These are phyloP conservation scores for Leptinotarsa texana DNA, from an alignment of 1,140 invertebrate genomes.

Conservation along the genomic window DNA sequence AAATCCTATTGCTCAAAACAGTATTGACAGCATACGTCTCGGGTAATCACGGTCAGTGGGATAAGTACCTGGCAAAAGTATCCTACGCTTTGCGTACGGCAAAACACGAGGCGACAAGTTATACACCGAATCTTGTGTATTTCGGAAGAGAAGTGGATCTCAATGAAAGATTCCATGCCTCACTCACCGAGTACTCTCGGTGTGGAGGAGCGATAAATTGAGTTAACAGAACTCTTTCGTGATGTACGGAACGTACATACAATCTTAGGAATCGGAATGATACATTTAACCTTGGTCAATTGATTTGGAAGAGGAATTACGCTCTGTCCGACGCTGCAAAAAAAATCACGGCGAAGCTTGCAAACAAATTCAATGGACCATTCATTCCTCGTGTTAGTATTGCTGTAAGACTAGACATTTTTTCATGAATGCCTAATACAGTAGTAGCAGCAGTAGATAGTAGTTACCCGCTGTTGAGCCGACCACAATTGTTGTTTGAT, in stretches of 20 bases:
- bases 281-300: no score
- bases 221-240: no score
- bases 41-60: constrained; percentile 29
- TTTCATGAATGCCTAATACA: no score
- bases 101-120: constrained; percentile 27
- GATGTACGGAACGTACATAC: no score
- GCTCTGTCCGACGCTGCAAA: not conserved
- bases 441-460: no score
- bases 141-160: constrained; percentile 22
- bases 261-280: not conserved
- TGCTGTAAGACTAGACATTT: no score
- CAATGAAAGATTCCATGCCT: no score
- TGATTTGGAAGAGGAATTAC: not conserved
- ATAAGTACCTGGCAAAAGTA: constrained; percentile 20
- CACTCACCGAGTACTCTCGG: no score
- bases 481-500: no score
- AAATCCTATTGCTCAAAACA: constrained; percentile 29
- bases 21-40: constrained; percentile 27
- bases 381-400: no score
- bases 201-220: no score
- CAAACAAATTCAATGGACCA: not conserved
- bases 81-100: constrained; percentile 26
- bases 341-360: not conserved
- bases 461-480: no score
- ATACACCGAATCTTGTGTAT: constrained; percentile 9